Base-by-base conservation (phyloP, 2,888 invertebrate genomes). In the Dynastes maya region DNA sequence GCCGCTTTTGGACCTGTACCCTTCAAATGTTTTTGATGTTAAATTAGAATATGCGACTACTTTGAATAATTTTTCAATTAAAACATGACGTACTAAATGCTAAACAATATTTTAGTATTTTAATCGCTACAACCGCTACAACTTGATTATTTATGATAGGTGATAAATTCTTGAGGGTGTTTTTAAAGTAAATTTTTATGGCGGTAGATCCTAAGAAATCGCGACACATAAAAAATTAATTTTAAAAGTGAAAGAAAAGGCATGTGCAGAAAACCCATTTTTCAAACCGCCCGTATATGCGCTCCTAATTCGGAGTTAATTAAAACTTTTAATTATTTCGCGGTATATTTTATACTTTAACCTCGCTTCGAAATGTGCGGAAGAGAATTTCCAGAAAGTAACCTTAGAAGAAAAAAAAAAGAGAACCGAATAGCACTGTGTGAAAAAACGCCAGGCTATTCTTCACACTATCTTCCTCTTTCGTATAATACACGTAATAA, bases 401-500 rank as follows among this genome's bases (percentile, higher is more conserved):
- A 16, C 22, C 1, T 58, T 58, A 58, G 13, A 58, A 27, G 22
- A 58, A 58, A 27, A 16, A 13, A 53, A 16, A 58, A 53, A n/a
- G 53, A 16, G n/a, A 27, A 22, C 8, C 11, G 45, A 58, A 58
- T 0, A 58, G 5, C 5, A 16, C 55, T 0, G 22, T 16, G n/a
- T 55, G 16, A 22, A 58, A 45, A 45, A 45, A 32, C 9, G 27
- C 2, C 11, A 63, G 2, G 63, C 63, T 63, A 29, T 63, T 63
- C 29, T 13, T 63, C 9, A 32, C 0, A 63, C 32, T 13, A 32
- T 51, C 16, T 45, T 11, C 32, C 32, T 32, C 9, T 40, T 40
- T 51, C 51, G 49, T 68, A 49, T 51, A 16, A 29, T 51, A 11
- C 27, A 51, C 68, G 45, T 61, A 74, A 74, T 61, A 61, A 74